Base-by-base conservation (phyloP, 2,113 vertebrate genomes). In the Eclectus roratus region DNA sequence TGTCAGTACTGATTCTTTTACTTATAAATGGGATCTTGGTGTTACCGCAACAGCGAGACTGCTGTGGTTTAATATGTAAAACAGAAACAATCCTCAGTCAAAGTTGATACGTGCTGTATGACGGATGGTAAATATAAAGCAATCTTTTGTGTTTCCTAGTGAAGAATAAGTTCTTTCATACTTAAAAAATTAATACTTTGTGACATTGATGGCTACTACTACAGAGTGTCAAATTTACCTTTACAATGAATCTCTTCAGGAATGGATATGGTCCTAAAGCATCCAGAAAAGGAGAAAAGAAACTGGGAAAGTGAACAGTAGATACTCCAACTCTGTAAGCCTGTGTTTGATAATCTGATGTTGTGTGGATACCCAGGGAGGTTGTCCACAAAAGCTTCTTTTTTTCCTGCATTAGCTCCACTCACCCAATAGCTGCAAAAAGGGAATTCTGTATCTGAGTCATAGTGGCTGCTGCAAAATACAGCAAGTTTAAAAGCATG, bases 341-440 rank as follows among this genome's bases (percentile, higher is more conserved):
- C 93, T 7, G 52, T 96, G 80, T 96, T 95, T 61, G 97, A 98
- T 10, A 96, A 96, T 44, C 98, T 97, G 79, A 98, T 98, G 96
- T 98, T 98, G 97, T 98, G 98, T 2, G 98, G 98, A 82, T 98
- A 98, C 83, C 98, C 98, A 17, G 97, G 95, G 95, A 98, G 95
- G 95, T 98, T 98, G 95, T 97, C 97, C 79, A 97, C 66, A 91
- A 98, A 33, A 28, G 97, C 58, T 66, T 97, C 98, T 85, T 94
- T 97, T 70, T 88, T 95, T 7, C 97, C 98, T 6, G 97, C 93
- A 49, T 97, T 97, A 25, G 91, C 93, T 23, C 98, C 98, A 41
- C 96, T 97, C 53, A 98, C 79, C 98, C 98, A 98, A 61, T 90
- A 98, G 71, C 98, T 98, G 89, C 37, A 82, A 58, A 84, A 81